Evolutionary conservation across 1,140 invertebrate genomes (phyloP), one percentile per base, ranked within the genome.

Genomic region (Mycetomoellerius zeteki): DNA sequence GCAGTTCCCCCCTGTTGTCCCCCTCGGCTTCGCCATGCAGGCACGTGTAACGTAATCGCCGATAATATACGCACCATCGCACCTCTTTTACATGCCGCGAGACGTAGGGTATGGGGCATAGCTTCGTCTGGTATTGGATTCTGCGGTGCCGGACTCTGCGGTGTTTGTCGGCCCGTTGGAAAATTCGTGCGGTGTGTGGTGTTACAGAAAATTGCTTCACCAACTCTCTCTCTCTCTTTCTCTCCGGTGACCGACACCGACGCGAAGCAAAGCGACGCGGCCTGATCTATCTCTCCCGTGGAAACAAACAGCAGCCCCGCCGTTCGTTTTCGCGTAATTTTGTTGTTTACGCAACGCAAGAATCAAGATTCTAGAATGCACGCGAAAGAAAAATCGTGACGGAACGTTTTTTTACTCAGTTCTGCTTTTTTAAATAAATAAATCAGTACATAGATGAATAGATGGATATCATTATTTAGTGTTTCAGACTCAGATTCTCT

Each of bases 1-100:
- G 43, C 24, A 33, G 24, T 5, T 33, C 7, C 50, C 8, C 19
- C 33, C 27, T 24, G 14, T 14, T n/a, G 3, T 33, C 7, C 54
- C 8, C 24, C n/a, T n/a, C 21, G 50, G 8, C 12, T 30, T 47
- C 64, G 24, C 69, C 77, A 33, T 47, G 69, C 37, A 21, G 60
- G 33, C 78, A 72, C 54, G 54, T 84, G 80, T 84, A 84, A 84
- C 69, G 80, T 75, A 84, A 84, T 84, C 80, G 80, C 80, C 80
- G 37, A 43, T 84, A 84, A 75, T 84, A 84, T 12, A 84, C 69
- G 67, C 80, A 82, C 19, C 67, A 69, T 37, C 69, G 54, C 54
- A 43, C 71, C 69, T 84, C 80, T 60, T 60, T 84, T 37, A 47
- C 52, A 19, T 50, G 19, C n/a, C 24, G 54, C 73, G 69, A 84